Percentiles rank a stretch among this genome's conserved stretches.
These are phyloP conservation scores for Micropterix aruncella DNA, from an alignment of 2,888 invertebrate genomes.

Conservation along the genomic window DNA sequence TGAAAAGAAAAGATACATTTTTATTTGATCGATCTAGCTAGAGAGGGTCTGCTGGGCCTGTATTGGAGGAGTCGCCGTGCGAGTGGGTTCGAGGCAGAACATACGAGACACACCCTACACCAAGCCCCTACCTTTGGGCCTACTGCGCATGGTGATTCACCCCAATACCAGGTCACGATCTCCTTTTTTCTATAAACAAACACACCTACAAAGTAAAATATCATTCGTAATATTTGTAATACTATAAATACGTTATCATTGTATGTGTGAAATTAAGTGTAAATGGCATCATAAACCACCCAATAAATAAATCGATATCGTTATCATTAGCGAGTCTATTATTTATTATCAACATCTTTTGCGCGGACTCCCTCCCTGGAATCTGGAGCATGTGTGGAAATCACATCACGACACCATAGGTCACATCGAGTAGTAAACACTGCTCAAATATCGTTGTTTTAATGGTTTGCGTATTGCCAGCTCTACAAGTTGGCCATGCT, in stretches of 20 bases:
- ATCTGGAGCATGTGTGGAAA: too few species aligned
- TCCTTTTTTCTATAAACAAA: conserved; percentile 21
- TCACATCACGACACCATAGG: too few species aligned
- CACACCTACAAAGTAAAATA: conserved; percentile 19
- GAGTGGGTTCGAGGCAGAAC: neutral
- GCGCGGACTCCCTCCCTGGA: too few species aligned
- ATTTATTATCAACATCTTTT: too few species aligned
- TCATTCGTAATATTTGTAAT: conserved; percentile 5
- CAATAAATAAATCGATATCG: conserved; percentile 51
- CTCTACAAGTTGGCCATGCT: too few species aligned
- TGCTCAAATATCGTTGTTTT: too few species aligned
- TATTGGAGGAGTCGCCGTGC: neutral
- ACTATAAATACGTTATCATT: conserved; percentile 9
- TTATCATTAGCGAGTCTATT: conserved; percentile 33
- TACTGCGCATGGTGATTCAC: conserved; percentile 29
- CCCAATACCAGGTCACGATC: conserved; percentile 26
- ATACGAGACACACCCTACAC: neutral
- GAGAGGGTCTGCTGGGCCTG: neutral
- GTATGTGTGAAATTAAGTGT: conserved; percentile 14
- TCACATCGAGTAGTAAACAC: too few species aligned
- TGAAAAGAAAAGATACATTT: too few species aligned
- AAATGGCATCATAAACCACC: conserved; percentile 18
- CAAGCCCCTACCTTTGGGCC: neutral
- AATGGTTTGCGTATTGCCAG: too few species aligned
- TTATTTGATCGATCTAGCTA: neutral